These are phyloP conservation scores for Augochlora pura DNA, from an alignment of 1,140 invertebrate species.

Conservation along the genomic window DNA sequence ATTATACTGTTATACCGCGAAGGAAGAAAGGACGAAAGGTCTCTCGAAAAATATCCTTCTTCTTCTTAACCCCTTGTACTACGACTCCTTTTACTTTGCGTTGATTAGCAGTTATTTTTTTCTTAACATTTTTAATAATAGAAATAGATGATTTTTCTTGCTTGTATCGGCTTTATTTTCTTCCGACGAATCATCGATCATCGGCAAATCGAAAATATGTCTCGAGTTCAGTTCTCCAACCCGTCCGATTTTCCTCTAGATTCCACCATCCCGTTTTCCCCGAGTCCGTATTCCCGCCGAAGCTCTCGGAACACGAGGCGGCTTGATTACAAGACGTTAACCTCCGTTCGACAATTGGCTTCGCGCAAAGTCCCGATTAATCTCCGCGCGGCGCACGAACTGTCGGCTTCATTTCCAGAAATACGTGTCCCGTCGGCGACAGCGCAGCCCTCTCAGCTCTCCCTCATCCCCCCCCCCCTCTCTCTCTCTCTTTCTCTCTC, in stretches of 20 bases:
- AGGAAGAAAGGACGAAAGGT: no score
- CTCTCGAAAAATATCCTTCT: no score
- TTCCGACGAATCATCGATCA: not conserved
- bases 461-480: not conserved
- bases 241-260: not conserved
- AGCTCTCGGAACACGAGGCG: not conserved
- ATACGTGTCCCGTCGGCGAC: slow-evolving; percentile 11
- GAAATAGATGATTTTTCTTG: no score
- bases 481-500: no score
- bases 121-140: no score
- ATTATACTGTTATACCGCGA: no score
- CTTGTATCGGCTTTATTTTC: no score
- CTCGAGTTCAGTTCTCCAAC: not conserved
- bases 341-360: slow-evolving; percentile 23
- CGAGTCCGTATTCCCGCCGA: not conserved
- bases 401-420: slow-evolving; percentile 13
- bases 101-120: no score
- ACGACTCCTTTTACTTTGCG: no score
- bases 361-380: slow-evolving; percentile 28
- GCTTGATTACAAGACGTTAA: slow-evolving; percentile 29
- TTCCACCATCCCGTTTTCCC: not conserved
- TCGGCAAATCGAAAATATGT: not conserved
- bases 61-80: no score
- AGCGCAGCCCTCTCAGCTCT: not conserved
- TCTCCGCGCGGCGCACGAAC: slow-evolving; percentile 5